Conservation (phyloP, 2,888 invertebrate species). For the Drosophila demipolita region DNA sequence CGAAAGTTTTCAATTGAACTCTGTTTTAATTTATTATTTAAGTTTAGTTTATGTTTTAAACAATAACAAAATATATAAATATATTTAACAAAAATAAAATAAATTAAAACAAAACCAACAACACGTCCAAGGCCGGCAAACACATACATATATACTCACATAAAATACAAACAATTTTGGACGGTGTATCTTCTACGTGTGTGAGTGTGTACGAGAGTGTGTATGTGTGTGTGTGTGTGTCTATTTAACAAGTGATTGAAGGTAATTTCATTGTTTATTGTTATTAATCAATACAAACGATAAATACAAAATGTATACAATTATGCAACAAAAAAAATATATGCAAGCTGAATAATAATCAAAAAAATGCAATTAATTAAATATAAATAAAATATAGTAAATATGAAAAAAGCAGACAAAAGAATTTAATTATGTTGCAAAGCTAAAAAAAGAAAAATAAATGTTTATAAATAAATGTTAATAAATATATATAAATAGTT, state of each 20-base stretch:
- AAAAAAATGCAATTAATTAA: neutral
- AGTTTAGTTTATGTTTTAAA: slow-evolving; percentile 62
- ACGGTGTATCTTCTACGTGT: slow-evolving; percentile 22
- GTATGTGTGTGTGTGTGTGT: slow-evolving; percentile 34
- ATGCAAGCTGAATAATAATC: neutral
- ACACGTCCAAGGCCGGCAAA: slow-evolving; percentile 59
- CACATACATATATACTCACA: slow-evolving; percentile 27
- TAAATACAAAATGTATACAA: slow-evolving; percentile 2
- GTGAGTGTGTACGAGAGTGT: slow-evolving; percentile 16
- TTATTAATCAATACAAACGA: slow-evolving; percentile 40
- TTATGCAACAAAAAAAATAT: slow-evolving; percentile 6
- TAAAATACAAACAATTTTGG: slow-evolving; percentile 28
- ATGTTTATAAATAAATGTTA: neutral
- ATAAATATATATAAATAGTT: neutral
- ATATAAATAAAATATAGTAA: neutral
- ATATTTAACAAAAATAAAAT: slow-evolving; percentile 1
- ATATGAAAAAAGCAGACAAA: neutral
- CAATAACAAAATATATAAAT: slow-evolving; percentile 5
- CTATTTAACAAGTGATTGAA: slow-evolving; percentile 68
- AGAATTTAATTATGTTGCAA: neutral
- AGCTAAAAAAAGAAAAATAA: neutral
- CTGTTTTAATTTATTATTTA: slow-evolving; percentile 66
- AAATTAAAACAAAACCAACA: slow-evolving; percentile 6
- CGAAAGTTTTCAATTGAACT: slow-evolving; percentile 45
- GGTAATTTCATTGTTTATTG: slow-evolving; percentile 62